These are phyloP conservation scores for Oscheius onirici DNA, from an alignment of 2,888 invertebrate genomes.

Conservation along the genomic window DNA sequence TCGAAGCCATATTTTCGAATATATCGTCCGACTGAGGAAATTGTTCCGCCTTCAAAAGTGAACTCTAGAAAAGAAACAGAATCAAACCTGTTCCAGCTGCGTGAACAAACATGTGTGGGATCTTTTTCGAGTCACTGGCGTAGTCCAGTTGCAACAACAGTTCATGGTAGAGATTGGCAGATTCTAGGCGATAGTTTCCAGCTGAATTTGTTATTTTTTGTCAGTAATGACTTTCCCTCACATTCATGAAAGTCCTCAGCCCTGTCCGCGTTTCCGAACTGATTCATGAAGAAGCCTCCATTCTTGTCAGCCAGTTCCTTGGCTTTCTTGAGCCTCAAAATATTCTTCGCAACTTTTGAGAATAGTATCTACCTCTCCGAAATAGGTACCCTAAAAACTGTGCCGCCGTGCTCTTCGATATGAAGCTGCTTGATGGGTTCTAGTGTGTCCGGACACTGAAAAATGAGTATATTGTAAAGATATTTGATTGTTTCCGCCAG, in stretches of 20 bases:
- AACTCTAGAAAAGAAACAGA: background rate
- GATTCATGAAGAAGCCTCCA: slow-evolving; percentile 61
- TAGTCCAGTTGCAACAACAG: slow-evolving; percentile 44
- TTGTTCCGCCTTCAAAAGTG: slow-evolving; percentile 42
- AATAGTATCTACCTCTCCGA: slow-evolving; percentile 29
- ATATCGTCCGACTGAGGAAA: slow-evolving; percentile 52
- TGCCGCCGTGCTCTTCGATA: slow-evolving; percentile 42
- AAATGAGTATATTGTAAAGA: background rate
- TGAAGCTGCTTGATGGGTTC: slow-evolving; percentile 39
- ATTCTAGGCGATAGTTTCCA: slow-evolving; percentile 40
- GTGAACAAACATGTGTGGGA: slow-evolving; percentile 58
- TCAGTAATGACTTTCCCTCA: slow-evolving; percentile 10
- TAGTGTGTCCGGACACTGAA: slow-evolving; percentile 46
- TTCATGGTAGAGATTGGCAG: slow-evolving; percentile 61
- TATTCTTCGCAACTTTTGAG: background rate
- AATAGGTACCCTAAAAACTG: slow-evolving; percentile 40
- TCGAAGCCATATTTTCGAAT: slow-evolving; percentile 43
- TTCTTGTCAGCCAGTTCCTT: slow-evolving; percentile 36
- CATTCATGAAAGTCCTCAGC: slow-evolving; percentile 66
- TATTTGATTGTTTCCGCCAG: too few species aligned
- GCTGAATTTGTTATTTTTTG: slow-evolving; percentile 35
- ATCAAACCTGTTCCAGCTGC: slow-evolving; percentile 57
- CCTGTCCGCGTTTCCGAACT: slow-evolving; percentile 61
- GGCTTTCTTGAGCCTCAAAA: slow-evolving; percentile 35
- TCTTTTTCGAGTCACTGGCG: slow-evolving; percentile 4